Percentiles rank a stretch among this genome's conserved stretches.
phyloP scores from a whole-genome alignment of 2,113 vertebrate genomes.

The Phalacrocorax pelagicus region DNA sequence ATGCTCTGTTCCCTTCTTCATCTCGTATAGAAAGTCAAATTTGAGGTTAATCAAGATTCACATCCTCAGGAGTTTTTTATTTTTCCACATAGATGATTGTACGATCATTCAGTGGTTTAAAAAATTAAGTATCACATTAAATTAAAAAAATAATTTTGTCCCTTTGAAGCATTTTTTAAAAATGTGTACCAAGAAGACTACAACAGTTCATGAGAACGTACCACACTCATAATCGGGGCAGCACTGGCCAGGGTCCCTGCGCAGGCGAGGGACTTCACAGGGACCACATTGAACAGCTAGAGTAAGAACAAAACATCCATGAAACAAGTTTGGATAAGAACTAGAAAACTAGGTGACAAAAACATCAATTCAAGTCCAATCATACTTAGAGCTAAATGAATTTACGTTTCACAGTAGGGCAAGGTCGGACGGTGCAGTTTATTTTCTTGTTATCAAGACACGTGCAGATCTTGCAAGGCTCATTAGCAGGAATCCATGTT shows the following conservation, averaged over 20 bases:
- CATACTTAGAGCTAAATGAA: neutral
- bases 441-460: constrained; percentile 84
- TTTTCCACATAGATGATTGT: neutral
- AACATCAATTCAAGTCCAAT: neutral
- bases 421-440: constrained; percentile 86
- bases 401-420: constrained; percentile 81
- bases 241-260: constrained; percentile 75
- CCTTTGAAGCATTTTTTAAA: neutral
- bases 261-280: constrained; percentile 85
- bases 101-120: neutral
- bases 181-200: neutral
- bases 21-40: neutral
- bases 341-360: neutral
- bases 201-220: constrained; percentile 64
- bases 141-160: neutral
- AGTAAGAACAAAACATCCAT: neutral
- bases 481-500: constrained; percentile 84
- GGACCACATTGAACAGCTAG: constrained; percentile 82
- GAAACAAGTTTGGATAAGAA: neutral
- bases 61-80: neutral
- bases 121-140: neutral
- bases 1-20: neutral
- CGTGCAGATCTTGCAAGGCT: constrained; percentile 88
- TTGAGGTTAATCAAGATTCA: neutral
- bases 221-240: constrained; percentile 90